Conservation (phyloP, 2,888 invertebrate genomes). For the Pristionchus mayeri region DNA sequence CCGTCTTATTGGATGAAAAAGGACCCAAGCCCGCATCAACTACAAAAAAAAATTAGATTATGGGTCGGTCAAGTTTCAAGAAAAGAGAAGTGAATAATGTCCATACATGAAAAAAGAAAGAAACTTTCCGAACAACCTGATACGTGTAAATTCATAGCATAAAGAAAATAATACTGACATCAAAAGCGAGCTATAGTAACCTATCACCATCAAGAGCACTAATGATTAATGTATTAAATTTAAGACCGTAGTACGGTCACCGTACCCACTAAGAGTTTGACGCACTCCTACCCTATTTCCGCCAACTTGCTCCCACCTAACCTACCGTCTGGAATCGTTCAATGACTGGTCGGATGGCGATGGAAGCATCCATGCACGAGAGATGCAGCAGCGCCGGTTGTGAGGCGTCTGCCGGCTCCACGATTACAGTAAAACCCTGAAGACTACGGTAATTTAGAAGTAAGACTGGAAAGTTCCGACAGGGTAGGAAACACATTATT, state of each 20-base stretch:
- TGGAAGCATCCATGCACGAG: constrained; percentile 97
- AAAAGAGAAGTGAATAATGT: too few species aligned
- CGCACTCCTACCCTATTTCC: background rate
- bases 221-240: too few species aligned
- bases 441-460: too few species aligned
- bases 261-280: background rate
- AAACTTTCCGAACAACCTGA: too few species aligned
- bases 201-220: background rate
- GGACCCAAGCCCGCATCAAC: too few species aligned
- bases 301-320: background rate
- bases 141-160: too few species aligned
- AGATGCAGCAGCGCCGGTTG: constrained; percentile 79
- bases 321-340: constrained; percentile 93
- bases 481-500: too few species aligned
- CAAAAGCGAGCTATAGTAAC: background rate
- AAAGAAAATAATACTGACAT: background rate
- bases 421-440: constrained; percentile 93
- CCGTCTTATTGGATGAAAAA: too few species aligned
- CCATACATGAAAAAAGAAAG: too few species aligned
- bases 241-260: background rate
- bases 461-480: too few species aligned
- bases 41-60: too few species aligned
- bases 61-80: too few species aligned
- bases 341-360: constrained; percentile 97
- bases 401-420: constrained; percentile 97